Evolutionary conservation across 2,888 invertebrate genomes (phyloP).

Genomic region (Drosophila siamana): DNA sequence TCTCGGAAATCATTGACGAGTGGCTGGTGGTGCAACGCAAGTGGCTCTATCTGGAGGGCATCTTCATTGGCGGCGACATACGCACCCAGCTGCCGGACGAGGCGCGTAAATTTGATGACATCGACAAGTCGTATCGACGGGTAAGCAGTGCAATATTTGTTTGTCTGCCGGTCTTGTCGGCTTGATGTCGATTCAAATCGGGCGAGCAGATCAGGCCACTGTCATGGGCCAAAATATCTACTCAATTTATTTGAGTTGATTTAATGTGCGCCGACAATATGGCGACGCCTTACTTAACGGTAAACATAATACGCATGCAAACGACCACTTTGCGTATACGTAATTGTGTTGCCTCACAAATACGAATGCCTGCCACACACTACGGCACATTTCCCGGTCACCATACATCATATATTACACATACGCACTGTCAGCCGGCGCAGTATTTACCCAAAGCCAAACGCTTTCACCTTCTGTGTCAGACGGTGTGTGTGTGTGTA

Average conservation of each 20-base stretch:
- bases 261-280: constrained; percentile 79
- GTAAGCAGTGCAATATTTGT: constrained; percentile 83
- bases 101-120: constrained; percentile 95
- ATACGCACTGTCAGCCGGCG: constrained; percentile 52
- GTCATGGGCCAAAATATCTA: constrained; percentile 57
- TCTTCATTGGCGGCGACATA: constrained; percentile 96
- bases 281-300: constrained; percentile 82
- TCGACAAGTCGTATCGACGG: constrained; percentile 92
- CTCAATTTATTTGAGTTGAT: constrained; percentile 76
- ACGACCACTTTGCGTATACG: constrained; percentile 76
- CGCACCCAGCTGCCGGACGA: constrained; percentile 94
- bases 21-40: constrained; percentile 95
- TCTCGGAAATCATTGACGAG: constrained; percentile 94
- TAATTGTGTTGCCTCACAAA: constrained; percentile 65
- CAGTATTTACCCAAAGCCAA: constrained; percentile 65
- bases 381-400: constrained; percentile 4
- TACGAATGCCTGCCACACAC: constrained; percentile 20
- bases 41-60: constrained; percentile 96
- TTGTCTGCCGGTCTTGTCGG: constrained; percentile 43
- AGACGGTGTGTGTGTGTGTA: constrained; percentile 14
- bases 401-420: constrained; percentile 48
- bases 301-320: constrained; percentile 82
- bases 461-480: constrained; percentile 66
- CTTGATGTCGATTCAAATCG: constrained; percentile 35
- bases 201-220: constrained; percentile 21